Evolutionary conservation across 2,888 invertebrate genomes (phyloP), one percentile per base, ranked within the genome.

Genomic region (Plagodis pulveraria): DNA sequence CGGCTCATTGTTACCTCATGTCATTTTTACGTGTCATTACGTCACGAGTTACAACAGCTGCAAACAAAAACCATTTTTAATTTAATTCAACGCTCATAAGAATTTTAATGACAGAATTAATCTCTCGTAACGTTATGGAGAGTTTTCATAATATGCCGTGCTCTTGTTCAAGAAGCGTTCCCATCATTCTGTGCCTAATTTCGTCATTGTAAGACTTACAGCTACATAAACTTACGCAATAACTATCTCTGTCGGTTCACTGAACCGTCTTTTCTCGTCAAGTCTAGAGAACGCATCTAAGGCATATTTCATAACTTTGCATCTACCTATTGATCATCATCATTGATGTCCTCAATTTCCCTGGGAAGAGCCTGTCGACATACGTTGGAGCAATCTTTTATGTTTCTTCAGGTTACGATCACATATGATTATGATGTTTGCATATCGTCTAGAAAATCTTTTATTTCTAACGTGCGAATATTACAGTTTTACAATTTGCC

Each of bases 141-240:
- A 69, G 70, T 75, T 77, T 74, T 76, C 74, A 74, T 79, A 77
- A 77, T 73, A 75, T 54, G 22, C 34, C 46, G 64, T 63, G 50
- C 52, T 63, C 56, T 64, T 53, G 52, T 42, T 66, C 64, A 12
- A 46, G 54, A 63, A 60, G 50, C 56, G 67, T 75, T 83, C 82
- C 70, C 81, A 81, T 76, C 71, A 67, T 78, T 73, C 65, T 67
- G 50, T 62, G 66, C 54, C 70, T 72, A 72, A 76, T 78, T 78
- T 77, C 73, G 55, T 74, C 74, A 77, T 78, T 78, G 74, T 78
- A 66, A 70, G 67, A 58, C 58, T 69, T 66, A 67, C 22, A 53
- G 65, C 65, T 60, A 56, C 67, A 66, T 69, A 58, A 51, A 50
- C 64, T 78, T 72, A 72, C 62, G 74, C 71, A 75, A 77, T 63